Conservation (phyloP, 2,888 invertebrate species). For the Mystacides longicornis region DNA sequence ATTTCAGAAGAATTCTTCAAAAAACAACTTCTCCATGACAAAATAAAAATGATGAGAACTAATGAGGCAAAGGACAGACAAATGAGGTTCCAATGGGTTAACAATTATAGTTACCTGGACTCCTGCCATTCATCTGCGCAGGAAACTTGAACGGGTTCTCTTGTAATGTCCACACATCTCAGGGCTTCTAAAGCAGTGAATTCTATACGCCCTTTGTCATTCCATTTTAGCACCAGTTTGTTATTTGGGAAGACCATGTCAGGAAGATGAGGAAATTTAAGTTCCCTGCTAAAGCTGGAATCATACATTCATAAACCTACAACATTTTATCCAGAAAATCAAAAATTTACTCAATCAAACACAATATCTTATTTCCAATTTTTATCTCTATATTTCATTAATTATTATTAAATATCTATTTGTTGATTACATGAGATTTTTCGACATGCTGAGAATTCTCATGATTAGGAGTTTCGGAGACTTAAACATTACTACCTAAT, state of each 20-base stretch:
- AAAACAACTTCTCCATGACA: too few relatives aligned
- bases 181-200: conserved; percentile 91
- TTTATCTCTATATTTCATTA: too few relatives aligned
- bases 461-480: too few relatives aligned
- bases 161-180: conserved; percentile 66
- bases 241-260: conserved; percentile 99
- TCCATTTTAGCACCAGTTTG: conserved; percentile 62
- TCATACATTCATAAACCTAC: background rate
- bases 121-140: conserved; percentile 89
- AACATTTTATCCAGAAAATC: background rate
- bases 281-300: conserved; percentile 60
- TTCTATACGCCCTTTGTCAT: conserved; percentile 60
- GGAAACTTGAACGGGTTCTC: conserved; percentile 73
- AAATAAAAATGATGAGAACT: too few relatives aligned
- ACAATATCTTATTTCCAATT: too few relatives aligned
- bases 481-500: too few relatives aligned
- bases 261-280: conserved; percentile 86
- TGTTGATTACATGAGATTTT: too few relatives aligned
- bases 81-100: background rate
- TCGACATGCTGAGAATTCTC: too few relatives aligned
- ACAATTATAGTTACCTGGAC: conserved; percentile 59
- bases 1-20: too few relatives aligned
- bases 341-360: too few relatives aligned
- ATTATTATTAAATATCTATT: too few relatives aligned
- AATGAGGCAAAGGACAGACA: background rate